Conservation (phyloP, 2,888 invertebrate species). For the Drosophila mercatorum region DNA sequence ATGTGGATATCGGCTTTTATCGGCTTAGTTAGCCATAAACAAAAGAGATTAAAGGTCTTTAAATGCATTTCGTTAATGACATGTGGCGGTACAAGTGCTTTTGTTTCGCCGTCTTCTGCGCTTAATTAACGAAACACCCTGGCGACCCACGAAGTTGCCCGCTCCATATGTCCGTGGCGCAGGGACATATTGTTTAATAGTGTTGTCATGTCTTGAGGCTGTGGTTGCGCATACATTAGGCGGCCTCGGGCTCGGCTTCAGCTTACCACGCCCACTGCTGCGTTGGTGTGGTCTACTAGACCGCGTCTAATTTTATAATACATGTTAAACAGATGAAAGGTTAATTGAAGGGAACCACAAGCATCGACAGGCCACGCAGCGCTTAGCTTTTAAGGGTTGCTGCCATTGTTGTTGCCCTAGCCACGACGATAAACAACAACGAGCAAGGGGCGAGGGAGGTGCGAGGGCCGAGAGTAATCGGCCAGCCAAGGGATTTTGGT, state of each 20-base stretch:
- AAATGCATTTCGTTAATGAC: conserved; percentile 18
- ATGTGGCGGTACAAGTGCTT: conserved; percentile 4
- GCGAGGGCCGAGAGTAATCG: conserved; percentile 7
- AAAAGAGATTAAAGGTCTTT: conserved; percentile 19
- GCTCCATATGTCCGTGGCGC: conserved; percentile 20
- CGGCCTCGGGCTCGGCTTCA: conserved; percentile 24
- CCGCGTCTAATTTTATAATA: conserved; percentile 79
- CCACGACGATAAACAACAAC: conserved; percentile 22
- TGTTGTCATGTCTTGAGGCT: conserved; percentile 78
- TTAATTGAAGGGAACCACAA: conserved; percentile 78
- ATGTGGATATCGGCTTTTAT: background rate
- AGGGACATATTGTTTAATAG: conserved; percentile 73
- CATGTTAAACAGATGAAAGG: conserved; percentile 80
- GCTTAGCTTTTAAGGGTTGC: conserved; percentile 70
- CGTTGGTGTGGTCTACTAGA: conserved; percentile 62
- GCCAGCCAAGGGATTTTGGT: conserved; percentile 66
- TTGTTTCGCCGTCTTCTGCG: conserved; percentile 18
- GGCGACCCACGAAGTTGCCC: conserved; percentile 33
- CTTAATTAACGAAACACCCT: conserved; percentile 58
- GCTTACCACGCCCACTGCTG: conserved; percentile 31
- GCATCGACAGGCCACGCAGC: conserved; percentile 71
- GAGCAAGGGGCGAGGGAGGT: conserved; percentile 20
- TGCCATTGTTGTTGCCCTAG: conserved; percentile 59
- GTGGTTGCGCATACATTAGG: conserved; percentile 76
- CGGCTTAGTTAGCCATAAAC: conserved; percentile 15